Percentiles rank a stretch among this genome's conserved stretches.
phyloP scores from a whole-genome alignment of 2,113 vertebrate species.

The Sterrhoptilus dennistouni region DNA sequence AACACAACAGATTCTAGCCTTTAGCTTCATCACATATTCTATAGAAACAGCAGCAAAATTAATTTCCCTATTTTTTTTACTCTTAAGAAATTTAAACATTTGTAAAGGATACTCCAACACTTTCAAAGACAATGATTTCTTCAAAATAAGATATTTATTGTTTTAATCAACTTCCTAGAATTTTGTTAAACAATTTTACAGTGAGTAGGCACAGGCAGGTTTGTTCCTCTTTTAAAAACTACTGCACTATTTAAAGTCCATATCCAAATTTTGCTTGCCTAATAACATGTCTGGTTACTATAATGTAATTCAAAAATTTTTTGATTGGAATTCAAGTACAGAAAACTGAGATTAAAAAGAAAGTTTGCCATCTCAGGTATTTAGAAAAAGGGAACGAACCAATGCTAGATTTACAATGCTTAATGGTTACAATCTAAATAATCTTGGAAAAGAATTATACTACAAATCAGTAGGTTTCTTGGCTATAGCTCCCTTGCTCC shows the following conservation, averaged over 20 bases:
- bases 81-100: background rate
- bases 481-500: background rate
- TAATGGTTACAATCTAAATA: background rate
- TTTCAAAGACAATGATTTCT: background rate
- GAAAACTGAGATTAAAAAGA: background rate
- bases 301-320: background rate
- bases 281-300: background rate
- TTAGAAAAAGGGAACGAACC: background rate
- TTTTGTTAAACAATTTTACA: background rate
- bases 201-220: background rate
- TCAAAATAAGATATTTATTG: background rate
- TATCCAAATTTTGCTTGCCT: background rate
- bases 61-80: background rate
- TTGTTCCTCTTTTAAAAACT: background rate
- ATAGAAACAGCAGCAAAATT: background rate
- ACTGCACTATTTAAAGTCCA: background rate
- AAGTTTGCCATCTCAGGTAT: background rate
- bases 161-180: background rate
- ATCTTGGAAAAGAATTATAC: background rate
- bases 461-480: background rate
- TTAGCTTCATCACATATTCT: background rate
- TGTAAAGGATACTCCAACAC: background rate
- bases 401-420: background rate
- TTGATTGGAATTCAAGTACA: background rate
- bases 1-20: background rate